Base-by-base conservation (phyloP, 2,888 invertebrate species). In the Clistopyga incitator region DNA sequence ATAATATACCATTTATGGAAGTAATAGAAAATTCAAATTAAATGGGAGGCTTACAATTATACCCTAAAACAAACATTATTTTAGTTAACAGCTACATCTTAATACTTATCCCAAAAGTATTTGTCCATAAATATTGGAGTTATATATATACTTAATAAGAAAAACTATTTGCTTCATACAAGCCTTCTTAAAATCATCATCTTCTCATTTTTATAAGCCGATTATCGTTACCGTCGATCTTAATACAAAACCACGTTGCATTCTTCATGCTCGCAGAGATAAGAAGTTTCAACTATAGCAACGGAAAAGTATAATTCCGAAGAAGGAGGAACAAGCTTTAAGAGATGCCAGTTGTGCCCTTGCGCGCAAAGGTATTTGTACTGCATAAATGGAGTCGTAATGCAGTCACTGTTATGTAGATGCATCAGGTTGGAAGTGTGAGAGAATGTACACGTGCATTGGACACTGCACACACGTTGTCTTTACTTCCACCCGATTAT, bases 401-500 rank as follows among this genome's bases (percentile, higher is more conserved):
- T 54, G 71, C 54, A 71, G 23, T 70, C 70, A 52, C 59, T 34
- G 59, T 54, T 54, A 20, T 18, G 56, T 61, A 61, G 34, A 61
- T 38, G 61, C 15, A 38, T 61, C 61, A 61, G 38, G 38, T n/a
- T 61, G 47, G 38, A 74, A 45, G 67, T 67, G 50, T 13, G 71
- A 77, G 45, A 50, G 59, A 15, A 42, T 15, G 56, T 42, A 54
- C 50, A 52, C 20, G 50, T 50, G 54, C 70, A 54, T 68, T 47
- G 68, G 71, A 56, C 45, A 71, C n/a, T 42, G 54, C n/a, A 42
- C 45, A 65, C 20, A 45, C 59, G 56, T 71, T 29, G 71, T 78
- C 82, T 78, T 82, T 82, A 61, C 68, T 67, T 75, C 50, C 70
- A 54, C n/a, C 70, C 74, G 78, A 82, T 82, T 82, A 82, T 78